Evolutionary conservation across 1,140 invertebrate genomes (phyloP).

Genomic region (Drosophila simulans): DNA sequence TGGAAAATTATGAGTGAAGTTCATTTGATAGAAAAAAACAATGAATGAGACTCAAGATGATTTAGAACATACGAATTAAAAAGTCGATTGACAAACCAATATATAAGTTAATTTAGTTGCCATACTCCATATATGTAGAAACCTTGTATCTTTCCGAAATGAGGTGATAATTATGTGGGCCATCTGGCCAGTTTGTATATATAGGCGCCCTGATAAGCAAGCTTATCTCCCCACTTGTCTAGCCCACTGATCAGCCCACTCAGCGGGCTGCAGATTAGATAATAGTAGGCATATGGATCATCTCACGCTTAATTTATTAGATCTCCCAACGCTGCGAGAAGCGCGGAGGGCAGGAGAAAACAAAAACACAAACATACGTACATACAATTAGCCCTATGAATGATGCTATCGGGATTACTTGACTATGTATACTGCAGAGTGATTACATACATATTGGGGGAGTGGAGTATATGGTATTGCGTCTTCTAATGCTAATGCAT

Average conservation of each 20-base stretch:
- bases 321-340: conserved; percentile 36
- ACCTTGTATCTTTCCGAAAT: neutral
- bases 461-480: conserved; percentile 36
- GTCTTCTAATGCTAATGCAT: conserved; percentile 32
- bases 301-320: conserved; percentile 55
- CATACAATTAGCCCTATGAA: conserved; percentile 47
- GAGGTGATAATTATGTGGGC: neutral
- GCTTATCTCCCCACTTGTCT: conserved; percentile 3
- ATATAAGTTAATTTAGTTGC: neutral
- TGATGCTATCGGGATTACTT: conserved; percentile 38
- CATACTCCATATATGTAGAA: neutral
- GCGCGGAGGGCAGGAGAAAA: conserved; percentile 25
- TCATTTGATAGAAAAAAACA: neutral
- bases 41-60: neutral
- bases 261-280: conserved; percentile 12
- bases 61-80: too few species aligned
- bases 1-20: neutral
- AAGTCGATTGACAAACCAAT: too few species aligned
- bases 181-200: too few species aligned
- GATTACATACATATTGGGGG: conserved; percentile 43
- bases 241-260: neutral
- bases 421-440: conserved; percentile 53
- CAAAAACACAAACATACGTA: conserved; percentile 43
- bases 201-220: neutral
- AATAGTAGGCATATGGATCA: neutral